Evolutionary conservation across 2,888 invertebrate species (phyloP).

Genomic region (Teleogryllus oceanicus): DNA sequence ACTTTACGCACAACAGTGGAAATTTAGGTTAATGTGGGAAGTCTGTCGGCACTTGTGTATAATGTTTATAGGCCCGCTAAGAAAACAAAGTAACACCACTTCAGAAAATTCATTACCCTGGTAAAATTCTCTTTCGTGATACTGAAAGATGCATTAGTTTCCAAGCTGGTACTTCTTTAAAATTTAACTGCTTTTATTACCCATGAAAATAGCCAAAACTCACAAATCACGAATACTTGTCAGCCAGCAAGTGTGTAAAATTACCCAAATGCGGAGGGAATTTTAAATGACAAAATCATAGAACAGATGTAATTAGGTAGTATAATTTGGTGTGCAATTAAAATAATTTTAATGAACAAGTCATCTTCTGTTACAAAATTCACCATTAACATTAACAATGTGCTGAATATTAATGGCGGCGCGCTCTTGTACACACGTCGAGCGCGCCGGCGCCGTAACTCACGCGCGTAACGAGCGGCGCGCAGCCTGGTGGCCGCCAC

Average conservation of each 20-base stretch:
- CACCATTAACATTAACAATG: constrained; percentile 18
- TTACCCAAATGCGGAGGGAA: constrained; percentile 18
- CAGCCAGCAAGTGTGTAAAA: not conserved
- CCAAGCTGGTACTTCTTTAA: not conserved
- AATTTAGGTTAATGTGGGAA: too few relatives aligned
- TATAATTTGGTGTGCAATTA: not conserved
- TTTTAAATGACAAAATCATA: constrained; percentile 7
- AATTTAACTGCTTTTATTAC: not conserved
- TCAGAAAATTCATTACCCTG: not conserved
- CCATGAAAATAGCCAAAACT: constrained; percentile 6
- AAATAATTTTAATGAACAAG: constrained; percentile 11
- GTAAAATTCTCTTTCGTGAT: not conserved
- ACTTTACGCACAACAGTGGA: too few relatives aligned
- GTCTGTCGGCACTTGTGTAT: too few relatives aligned
- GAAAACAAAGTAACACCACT: not conserved
- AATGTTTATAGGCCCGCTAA: too few relatives aligned
- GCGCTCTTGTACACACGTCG: not conserved
- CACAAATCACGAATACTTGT: constrained; percentile 11
- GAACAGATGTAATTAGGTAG: constrained; percentile 18
- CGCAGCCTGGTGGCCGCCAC: too few relatives aligned
- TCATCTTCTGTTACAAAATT: constrained; percentile 18
- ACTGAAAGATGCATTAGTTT: not conserved
- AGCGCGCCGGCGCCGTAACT: not conserved
- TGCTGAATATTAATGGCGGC: not conserved
- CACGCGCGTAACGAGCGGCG: too few relatives aligned